Conservation (phyloP, 2,888 invertebrate species). For the Campoplex capitator region DNA sequence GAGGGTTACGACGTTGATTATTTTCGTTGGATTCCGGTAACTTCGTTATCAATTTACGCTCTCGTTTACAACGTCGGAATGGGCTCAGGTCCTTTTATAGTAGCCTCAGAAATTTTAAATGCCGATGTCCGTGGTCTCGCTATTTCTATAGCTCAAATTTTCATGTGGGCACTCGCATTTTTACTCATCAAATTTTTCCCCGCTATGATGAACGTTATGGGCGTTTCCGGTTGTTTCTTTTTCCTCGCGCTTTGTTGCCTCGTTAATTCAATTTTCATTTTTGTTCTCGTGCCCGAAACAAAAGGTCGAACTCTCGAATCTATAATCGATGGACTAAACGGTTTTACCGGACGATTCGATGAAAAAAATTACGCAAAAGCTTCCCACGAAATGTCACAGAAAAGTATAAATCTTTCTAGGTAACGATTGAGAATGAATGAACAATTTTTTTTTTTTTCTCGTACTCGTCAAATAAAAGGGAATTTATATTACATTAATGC, state of each 20-base stretch:
- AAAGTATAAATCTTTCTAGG: slow-evolving; percentile 48
- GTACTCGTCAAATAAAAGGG: slow-evolving; percentile 38
- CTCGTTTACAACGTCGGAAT: slow-evolving; percentile 86
- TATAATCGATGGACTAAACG: slow-evolving; percentile 79
- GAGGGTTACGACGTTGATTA: slow-evolving; percentile 75
- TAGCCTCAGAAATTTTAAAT: slow-evolving; percentile 86
- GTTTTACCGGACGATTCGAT: slow-evolving; percentile 62
- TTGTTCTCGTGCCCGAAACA: slow-evolving; percentile 79
- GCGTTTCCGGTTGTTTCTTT: slow-evolving; percentile 80
- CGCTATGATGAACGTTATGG: slow-evolving; percentile 72
- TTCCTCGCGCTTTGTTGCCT: slow-evolving; percentile 76
- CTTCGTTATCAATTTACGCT: slow-evolving; percentile 85
- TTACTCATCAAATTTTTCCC: slow-evolving; percentile 79
- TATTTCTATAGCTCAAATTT: slow-evolving; percentile 72
- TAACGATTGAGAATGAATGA: neutral
- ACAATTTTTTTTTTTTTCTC: neutral
- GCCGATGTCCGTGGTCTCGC: slow-evolving; percentile 77
- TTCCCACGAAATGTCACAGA: slow-evolving; percentile 61
- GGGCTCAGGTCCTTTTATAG: slow-evolving; percentile 86
- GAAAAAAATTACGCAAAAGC: slow-evolving; percentile 62
- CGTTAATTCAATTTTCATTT: slow-evolving; percentile 74
- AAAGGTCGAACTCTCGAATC: slow-evolving; percentile 80
- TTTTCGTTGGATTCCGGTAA: slow-evolving; percentile 86
- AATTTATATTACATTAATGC: neutral
- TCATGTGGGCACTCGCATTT: slow-evolving; percentile 79